These are phyloP conservation scores for Morpho achilles DNA, from an alignment of 2,888 invertebrate species.

Conservation along the genomic window DNA sequence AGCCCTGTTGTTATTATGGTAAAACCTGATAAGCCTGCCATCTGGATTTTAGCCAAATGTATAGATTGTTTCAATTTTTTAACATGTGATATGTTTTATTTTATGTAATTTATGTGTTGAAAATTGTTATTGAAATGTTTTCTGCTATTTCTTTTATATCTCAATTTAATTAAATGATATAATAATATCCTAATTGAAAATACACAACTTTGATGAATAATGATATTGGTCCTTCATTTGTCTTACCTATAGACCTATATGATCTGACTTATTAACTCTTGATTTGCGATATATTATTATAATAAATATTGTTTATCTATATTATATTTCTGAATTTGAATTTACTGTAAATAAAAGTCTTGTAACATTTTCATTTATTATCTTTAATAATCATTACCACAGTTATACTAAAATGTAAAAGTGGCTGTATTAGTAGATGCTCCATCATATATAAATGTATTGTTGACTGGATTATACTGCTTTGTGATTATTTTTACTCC, in stretches of 20 bases:
- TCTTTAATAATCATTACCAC: conserved; percentile 18
- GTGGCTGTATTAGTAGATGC: conserved; percentile 91
- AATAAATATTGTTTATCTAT: neutral
- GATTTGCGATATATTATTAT: no score
- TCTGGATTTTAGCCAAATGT: conserved; percentile 71
- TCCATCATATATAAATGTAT: conserved; percentile 97
- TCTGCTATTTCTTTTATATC: conserved; percentile 60
- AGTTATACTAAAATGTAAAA: conserved; percentile 83
- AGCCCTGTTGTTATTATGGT: conserved; percentile 53
- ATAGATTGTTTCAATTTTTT: conserved; percentile 68
- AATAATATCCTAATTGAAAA: conserved; percentile 58
- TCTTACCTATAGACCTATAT: neutral
- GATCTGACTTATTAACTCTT: no score
- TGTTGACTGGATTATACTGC: conserved; percentile 97
- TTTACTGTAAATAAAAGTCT: conserved; percentile 13
- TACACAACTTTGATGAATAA: conserved; percentile 74
- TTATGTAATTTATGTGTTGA: conserved; percentile 74
- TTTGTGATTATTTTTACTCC: conserved; percentile 95
- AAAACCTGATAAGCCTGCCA: conserved; percentile 51
- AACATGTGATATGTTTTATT: conserved; percentile 73
- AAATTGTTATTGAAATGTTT: conserved; percentile 65
- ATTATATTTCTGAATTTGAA: conserved; percentile 9
- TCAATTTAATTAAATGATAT: conserved; percentile 59
- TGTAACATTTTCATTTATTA: neutral
- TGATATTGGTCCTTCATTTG: conserved; percentile 15